Evolutionary conservation across 1,140 invertebrate genomes (phyloP).

Genomic region (Ericerus pela): DNA sequence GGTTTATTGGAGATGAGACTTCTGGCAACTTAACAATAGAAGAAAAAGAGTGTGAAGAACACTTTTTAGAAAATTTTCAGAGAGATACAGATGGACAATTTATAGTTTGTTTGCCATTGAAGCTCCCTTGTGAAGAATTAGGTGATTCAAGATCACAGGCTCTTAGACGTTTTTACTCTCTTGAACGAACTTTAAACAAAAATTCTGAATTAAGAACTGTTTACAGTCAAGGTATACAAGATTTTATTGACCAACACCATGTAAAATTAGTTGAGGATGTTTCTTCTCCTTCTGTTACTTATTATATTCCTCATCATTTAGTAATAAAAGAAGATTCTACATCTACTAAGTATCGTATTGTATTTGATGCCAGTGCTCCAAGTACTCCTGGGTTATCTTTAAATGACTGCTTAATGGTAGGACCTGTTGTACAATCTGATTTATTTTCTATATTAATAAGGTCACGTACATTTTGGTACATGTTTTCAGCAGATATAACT

Average conservation of each 20-base stretch:
- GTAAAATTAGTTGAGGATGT: not conserved
- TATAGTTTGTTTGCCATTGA: not conserved
- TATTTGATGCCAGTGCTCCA: slow-evolving; percentile 6
- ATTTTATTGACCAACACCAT: not conserved
- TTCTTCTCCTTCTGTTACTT: not conserved
- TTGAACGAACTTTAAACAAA: not conserved
- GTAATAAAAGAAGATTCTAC: slow-evolving; percentile 13
- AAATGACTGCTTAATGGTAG: not conserved
- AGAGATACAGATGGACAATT: not conserved
- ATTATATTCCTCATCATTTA: slow-evolving; percentile 18
- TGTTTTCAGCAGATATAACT: not conserved
- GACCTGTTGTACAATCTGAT: not conserved
- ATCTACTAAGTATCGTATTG: slow-evolving; percentile 13
- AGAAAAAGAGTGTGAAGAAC: not conserved
- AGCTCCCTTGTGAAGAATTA: not conserved
- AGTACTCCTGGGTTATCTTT: no score
- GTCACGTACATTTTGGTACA: not conserved
- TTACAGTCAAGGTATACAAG: not conserved
- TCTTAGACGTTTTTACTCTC: not conserved
- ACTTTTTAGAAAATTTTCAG: not conserved
- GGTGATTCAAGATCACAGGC: not conserved
- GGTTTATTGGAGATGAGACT: not conserved
- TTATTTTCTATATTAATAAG: no score
- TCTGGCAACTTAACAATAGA: not conserved
- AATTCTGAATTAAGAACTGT: not conserved